Evolutionary conservation across 2,888 invertebrate species (phyloP).

Genomic region (Callyntrura sp.): DNA sequence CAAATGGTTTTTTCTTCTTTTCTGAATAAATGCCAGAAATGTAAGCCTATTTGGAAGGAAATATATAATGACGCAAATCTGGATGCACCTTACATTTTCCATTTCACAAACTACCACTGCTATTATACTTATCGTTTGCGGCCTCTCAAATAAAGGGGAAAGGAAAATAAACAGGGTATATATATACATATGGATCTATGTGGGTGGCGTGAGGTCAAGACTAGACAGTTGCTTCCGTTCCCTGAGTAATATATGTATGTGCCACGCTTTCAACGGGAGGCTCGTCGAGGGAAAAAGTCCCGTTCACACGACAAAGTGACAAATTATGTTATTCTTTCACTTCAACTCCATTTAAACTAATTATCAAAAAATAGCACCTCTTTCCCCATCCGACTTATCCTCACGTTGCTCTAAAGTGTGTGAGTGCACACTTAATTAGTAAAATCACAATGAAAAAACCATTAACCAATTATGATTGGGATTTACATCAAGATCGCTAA

Average conservation of each 20-base stretch:
- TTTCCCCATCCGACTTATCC: neutral
- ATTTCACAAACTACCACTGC: slow-evolving; percentile 1
- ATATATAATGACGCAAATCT: slow-evolving; percentile 32
- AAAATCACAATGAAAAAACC: slow-evolving; percentile 61
- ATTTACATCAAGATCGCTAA: slow-evolving; percentile 46
- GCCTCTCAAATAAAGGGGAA: too few species aligned
- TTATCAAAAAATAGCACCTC: slow-evolving; percentile 46
- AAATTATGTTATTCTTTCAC: slow-evolving; percentile 29
- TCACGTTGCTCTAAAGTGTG: neutral
- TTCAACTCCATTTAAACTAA: slow-evolving; percentile 27
- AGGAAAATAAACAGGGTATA: neutral
- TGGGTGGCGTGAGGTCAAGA: neutral
- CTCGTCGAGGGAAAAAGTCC: neutral
- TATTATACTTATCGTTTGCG: too few species aligned
- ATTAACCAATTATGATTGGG: slow-evolving; percentile 59
- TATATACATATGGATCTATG: neutral
- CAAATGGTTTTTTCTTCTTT: neutral
- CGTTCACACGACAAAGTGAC: slow-evolving; percentile 19
- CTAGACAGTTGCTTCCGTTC: too few species aligned
- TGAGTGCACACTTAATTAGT: slow-evolving; percentile 48
- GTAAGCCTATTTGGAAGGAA: neutral
- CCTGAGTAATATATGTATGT: neutral
- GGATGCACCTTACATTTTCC: slow-evolving; percentile 1
- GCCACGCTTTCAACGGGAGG: neutral
- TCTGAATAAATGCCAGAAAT: neutral